Percentiles rank a stretch among this genome's conserved stretches.
Conservation (phyloP, 2,113 vertebrate genomes). For the Nesogale talazaci region DNA sequence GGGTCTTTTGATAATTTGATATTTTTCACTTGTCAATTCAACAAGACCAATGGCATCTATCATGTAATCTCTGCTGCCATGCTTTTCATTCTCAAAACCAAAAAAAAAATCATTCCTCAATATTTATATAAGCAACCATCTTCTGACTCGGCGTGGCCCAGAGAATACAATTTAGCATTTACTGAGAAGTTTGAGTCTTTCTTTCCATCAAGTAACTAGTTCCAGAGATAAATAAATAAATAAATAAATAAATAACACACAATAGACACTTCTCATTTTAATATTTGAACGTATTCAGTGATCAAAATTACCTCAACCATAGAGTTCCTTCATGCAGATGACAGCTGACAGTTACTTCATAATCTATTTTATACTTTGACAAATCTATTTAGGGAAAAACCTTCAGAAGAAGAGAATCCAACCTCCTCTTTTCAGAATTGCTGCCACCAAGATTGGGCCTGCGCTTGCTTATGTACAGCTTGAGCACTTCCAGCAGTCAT, state of each 20-base stretch:
- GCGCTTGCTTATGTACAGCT: fast-evolving
- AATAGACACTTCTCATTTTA: background rate
- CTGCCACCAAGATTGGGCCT: background rate
- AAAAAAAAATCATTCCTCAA: background rate
- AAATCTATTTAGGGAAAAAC: background rate
- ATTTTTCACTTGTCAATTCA: too few relatives aligned
- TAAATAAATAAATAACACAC: background rate
- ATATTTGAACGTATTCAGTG: background rate
- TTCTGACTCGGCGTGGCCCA: background rate
- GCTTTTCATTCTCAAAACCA: background rate
- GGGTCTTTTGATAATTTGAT: too few relatives aligned
- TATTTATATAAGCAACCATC: background rate
- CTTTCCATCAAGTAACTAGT: background rate
- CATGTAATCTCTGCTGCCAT: too few relatives aligned
- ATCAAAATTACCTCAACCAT: background rate
- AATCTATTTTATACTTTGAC: too few relatives aligned
- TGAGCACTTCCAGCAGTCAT: background rate
- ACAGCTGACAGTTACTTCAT: too few relatives aligned
- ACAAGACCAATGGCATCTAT: too few relatives aligned
- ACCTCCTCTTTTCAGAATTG: fast-evolving
- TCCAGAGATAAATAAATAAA: background rate
- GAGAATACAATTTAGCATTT: background rate
- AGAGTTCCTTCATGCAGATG: too few relatives aligned
- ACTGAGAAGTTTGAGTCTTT: background rate
- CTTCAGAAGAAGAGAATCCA: fast-evolving